Percentiles rank a stretch among this genome's conserved stretches.
phyloP scores from a whole-genome alignment of 2,888 invertebrate species.

The Tachina lurida region DNA sequence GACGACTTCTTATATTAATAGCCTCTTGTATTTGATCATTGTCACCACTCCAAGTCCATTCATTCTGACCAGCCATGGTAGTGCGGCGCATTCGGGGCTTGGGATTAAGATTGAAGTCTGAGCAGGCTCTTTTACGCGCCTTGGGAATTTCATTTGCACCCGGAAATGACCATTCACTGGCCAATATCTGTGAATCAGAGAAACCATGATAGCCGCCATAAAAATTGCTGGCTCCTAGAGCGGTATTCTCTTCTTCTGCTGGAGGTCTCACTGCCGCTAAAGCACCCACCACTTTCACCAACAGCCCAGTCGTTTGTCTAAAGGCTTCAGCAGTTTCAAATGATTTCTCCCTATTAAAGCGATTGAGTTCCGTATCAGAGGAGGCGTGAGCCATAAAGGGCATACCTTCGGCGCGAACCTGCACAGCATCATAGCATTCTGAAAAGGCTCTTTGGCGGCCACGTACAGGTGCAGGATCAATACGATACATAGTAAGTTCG shows the following conservation, averaged over 20 bases:
- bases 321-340: slow-evolving; percentile 86
- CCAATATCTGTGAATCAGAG: slow-evolving; percentile 89
- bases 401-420: slow-evolving; percentile 72
- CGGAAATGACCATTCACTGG: slow-evolving; percentile 86
- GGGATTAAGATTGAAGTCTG: slow-evolving; percentile 83
- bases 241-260: slow-evolving; percentile 82
- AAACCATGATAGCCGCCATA: slow-evolving; percentile 87
- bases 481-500: slow-evolving; percentile 87
- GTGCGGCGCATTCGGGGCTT: slow-evolving; percentile 73
- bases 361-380: slow-evolving; percentile 90
- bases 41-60: slow-evolving; percentile 83
- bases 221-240: slow-evolving; percentile 74
- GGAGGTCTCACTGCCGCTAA: slow-evolving; percentile 85
- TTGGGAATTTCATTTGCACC: slow-evolving; percentile 80
- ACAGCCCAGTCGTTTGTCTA: slow-evolving; percentile 89
- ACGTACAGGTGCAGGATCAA: slow-evolving; percentile 83
- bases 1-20: slow-evolving; percentile 80
- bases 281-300: slow-evolving; percentile 91
- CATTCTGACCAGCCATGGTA: slow-evolving; percentile 76
- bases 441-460: slow-evolving; percentile 86
- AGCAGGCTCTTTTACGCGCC: slow-evolving; percentile 85
- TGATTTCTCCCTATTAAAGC: slow-evolving; percentile 91
- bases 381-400: slow-evolving; percentile 84
- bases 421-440: slow-evolving; percentile 84
- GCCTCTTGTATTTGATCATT: slow-evolving; percentile 82